Percentiles rank a stretch among this genome's conserved stretches.
Evolutionary conservation across 1,140 invertebrate genomes (phyloP).

Genomic region (Campoletis sonorensis): DNA sequence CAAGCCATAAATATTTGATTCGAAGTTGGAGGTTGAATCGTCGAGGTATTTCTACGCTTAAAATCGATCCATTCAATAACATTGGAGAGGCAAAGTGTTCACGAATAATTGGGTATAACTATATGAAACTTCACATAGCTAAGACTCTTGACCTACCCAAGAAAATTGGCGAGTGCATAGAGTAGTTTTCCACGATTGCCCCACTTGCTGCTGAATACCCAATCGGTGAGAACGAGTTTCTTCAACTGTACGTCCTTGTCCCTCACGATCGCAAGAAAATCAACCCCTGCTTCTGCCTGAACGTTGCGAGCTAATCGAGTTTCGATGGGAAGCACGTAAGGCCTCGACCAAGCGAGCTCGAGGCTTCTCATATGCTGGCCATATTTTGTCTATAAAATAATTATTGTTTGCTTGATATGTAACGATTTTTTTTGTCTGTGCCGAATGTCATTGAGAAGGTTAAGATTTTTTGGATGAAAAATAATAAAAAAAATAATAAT

Average conservation of each 20-base stretch:
- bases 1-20: too few species aligned
- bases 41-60: too few species aligned
- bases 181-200: slow-evolving; percentile 68
- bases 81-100: not conserved
- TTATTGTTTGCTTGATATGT: not conserved
- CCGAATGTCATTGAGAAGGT: too few species aligned
- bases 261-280: slow-evolving; percentile 64
- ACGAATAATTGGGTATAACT: not conserved
- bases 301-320: slow-evolving; percentile 59
- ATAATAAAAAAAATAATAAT: not conserved
- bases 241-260: slow-evolving; percentile 67
- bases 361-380: slow-evolving; percentile 70
- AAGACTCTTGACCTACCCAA: slow-evolving; percentile 60
- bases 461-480: not conserved
- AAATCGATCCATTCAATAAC: slow-evolving; percentile 18
- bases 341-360: slow-evolving; percentile 71
- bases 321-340: slow-evolving; percentile 63
- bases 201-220: slow-evolving; percentile 71
- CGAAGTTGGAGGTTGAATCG: too few species aligned
- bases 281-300: slow-evolving; percentile 64
- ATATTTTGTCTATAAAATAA: slow-evolving; percentile 65
- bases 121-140: not conserved
- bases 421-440: too few species aligned
- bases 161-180: slow-evolving; percentile 67
- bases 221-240: slow-evolving; percentile 69